Evolutionary conservation across 2,797 vertebrate genomes (phyloP), one percentile per base, ranked within the genome.

Genomic region (Pseudomugil gertrudae): DNA sequence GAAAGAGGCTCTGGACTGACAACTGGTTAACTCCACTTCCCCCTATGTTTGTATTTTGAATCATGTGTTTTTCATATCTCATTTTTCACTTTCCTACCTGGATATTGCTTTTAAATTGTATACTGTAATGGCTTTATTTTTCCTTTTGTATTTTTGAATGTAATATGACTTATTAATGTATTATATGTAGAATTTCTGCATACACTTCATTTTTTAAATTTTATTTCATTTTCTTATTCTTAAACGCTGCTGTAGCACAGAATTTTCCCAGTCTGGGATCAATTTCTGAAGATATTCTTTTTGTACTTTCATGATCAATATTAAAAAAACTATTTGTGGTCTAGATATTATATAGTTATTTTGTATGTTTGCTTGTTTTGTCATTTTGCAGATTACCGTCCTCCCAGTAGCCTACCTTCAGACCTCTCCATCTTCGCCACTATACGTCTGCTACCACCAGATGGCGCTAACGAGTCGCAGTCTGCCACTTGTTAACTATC

Each of bases 381-480:
- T 17, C 13, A 7, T 40, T 40, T 40, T 40, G 36, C 15, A 10
- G 13, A 38, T 17, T 5, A 38, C 40, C 5, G 8, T 32, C 32
- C 8, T n/a, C n/a, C n/a, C n/a, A n/a, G n/a, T n/a, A n/a, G n/a
- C n/a, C n/a, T n/a, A n/a, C n/a, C n/a, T 40, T 19, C 15, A 40
- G 38, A 38, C 13, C 35, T 38, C 35, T 13, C 15, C 40, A 40
- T 10, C 29, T 6, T 30, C 30, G 45, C 17, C 53, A 61, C 23
- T 54, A 10, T 54, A 17, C 0, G 0, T 21, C 5, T 19, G 4
- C 5, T 11, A 9, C 27, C 93, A 64, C 87, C 78, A 90, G 93
- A 74, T 85, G 90, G 89, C 81, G 68, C 0, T 8, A 58, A 83
- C 69, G 82, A 78, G 80, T 78, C n/a, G 72, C 30, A 58, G 60